These are phyloP conservation scores for Aegypius monachus DNA, from an alignment of 2,113 vertebrate species.

Conservation along the genomic window DNA sequence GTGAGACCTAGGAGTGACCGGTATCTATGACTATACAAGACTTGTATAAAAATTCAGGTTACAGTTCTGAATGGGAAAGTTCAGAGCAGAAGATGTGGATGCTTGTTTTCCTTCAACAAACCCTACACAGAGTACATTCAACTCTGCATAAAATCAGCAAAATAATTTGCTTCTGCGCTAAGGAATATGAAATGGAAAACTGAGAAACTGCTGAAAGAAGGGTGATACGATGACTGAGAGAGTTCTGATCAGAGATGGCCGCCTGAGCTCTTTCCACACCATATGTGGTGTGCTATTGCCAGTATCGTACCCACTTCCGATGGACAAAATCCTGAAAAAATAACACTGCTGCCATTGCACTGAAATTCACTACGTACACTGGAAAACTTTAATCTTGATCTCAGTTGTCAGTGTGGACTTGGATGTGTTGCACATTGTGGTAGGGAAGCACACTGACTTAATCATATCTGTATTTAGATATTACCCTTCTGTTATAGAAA, in stretches of 20 bases:
- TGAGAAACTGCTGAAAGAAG: background rate
- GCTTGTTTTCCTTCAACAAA: background rate
- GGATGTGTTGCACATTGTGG: background rate
- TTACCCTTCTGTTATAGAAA: background rate
- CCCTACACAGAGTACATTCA: background rate
- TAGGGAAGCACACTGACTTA: background rate
- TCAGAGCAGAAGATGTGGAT: background rate
- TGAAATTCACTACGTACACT: background rate
- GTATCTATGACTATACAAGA: background rate
- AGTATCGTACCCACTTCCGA: background rate
- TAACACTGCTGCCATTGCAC: background rate
- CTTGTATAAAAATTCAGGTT: background rate
- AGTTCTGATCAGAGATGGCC: background rate
- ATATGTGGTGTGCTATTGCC: background rate
- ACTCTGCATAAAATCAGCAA: background rate
- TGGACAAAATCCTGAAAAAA: background rate
- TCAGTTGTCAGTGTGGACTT: background rate
- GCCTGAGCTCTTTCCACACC: background rate
- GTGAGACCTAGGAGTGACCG: background rate
- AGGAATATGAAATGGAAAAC: background rate
- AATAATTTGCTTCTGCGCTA: background rate
- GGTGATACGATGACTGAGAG: background rate
- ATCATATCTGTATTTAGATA: constrained; percentile 13
- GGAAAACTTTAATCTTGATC: background rate
- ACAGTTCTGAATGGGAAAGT: background rate